Conservation (phyloP, 2,888 invertebrate species). For the Clanis bilineata region DNA sequence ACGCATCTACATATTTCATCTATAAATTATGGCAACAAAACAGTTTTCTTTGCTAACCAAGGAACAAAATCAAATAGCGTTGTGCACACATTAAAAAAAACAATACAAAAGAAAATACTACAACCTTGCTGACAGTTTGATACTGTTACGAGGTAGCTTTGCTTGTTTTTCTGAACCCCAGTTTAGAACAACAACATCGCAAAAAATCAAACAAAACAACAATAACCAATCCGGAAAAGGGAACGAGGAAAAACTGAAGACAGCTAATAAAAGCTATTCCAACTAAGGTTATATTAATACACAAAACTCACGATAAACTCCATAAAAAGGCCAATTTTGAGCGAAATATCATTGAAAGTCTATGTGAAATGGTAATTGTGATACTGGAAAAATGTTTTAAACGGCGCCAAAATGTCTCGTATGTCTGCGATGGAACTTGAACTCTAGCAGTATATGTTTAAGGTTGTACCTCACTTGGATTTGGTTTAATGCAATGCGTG, state of each 20-base stretch:
- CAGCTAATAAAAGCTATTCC: neutral
- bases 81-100: neutral
- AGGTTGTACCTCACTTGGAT: neutral
- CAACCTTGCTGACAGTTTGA: neutral
- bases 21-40: too few species aligned
- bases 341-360: constrained; percentile 44
- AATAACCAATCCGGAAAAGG: neutral
- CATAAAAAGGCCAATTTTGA: constrained; percentile 35
- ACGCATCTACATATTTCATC: too few species aligned
- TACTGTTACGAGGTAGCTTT: neutral
- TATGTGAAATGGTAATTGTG: constrained; percentile 39
- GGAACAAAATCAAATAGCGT: neutral
- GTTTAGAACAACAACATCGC: neutral
- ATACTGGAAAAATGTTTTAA: constrained; percentile 33
- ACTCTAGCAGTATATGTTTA: constrained; percentile 9
- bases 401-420: constrained; percentile 30
- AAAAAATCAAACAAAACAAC: neutral
- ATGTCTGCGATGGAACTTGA: constrained; percentile 29
- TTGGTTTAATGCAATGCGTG: neutral
- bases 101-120: neutral
- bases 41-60: neutral
- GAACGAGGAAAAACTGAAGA: neutral
- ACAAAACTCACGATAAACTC: neutral
- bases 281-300: neutral
- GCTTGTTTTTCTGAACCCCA: neutral